Evolutionary conservation across 2,888 invertebrate species (phyloP).

Genomic region (Megastigmus dorsalis): DNA sequence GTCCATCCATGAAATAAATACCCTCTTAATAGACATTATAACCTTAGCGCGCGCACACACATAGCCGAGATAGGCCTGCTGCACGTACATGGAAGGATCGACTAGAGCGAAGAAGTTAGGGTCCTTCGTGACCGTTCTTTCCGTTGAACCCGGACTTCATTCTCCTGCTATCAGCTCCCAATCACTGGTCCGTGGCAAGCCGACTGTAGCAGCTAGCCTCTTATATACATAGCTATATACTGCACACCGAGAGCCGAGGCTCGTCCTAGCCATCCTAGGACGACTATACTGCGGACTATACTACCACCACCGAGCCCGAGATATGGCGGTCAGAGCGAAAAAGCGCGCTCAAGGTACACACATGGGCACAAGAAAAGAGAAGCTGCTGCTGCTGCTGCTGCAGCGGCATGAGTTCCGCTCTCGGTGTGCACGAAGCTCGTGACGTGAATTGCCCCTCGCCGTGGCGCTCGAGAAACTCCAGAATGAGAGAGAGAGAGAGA

Average conservation of each 20-base stretch:
- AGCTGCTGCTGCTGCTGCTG: constrained; percentile 41
- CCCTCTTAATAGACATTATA: constrained; percentile 48
- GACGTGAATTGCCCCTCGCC: constrained; percentile 53
- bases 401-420: constrained; percentile 55
- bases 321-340: constrained; percentile 23
- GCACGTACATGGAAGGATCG: neutral
- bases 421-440: constrained; percentile 53
- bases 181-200: constrained; percentile 53
- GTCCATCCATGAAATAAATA: constrained; percentile 46
- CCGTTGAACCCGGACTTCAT: constrained; percentile 62
- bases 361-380: constrained; percentile 5
- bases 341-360: constrained; percentile 16
- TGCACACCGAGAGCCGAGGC: too few species aligned
- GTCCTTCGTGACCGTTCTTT: constrained; percentile 66
- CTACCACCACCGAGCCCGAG: too few species aligned
- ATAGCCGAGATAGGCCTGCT: neutral
- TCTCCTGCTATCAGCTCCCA: constrained; percentile 50
- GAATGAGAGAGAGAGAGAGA: neutral
- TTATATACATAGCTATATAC: neutral
- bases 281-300: too few species aligned
- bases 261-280: too few species aligned
- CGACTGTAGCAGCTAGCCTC: constrained; percentile 8
- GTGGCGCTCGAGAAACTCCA: constrained; percentile 49
- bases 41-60: neutral
- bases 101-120: neutral